These are phyloP conservation scores for Corticium candelabrum DNA, from an alignment of 37 sponge, comb jelly and placozoan species.

Conservation along the genomic window DNA sequence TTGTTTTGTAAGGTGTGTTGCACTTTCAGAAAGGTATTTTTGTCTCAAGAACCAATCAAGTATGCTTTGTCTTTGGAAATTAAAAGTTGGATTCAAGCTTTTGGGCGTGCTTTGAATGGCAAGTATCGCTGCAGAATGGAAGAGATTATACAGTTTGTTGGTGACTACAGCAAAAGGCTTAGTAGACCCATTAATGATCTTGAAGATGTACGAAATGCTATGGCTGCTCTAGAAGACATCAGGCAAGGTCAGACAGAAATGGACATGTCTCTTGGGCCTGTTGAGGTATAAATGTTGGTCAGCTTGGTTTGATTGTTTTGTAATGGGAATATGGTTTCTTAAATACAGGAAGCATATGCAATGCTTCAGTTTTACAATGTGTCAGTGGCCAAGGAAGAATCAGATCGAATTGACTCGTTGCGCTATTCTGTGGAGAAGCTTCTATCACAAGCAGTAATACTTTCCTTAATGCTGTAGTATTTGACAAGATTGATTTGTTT, in stretches of 20 bases:
- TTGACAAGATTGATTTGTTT: no score
- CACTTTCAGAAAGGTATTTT: no score
- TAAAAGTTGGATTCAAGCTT: conserved; percentile 14
- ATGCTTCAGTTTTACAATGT: conserved; percentile 60
- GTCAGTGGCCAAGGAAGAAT: conserved; percentile 65
- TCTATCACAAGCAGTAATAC: conserved; percentile 35
- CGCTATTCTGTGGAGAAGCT: conserved; percentile 86
- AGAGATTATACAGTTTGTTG: conserved; percentile 6
- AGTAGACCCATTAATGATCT: conserved; percentile 24
- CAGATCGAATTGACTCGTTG: conserved; percentile 89
- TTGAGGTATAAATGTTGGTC: no score
- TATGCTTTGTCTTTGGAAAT: conserved; percentile 12
- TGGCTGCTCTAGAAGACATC: conserved; percentile 35
- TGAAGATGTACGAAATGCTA: conserved; percentile 26
- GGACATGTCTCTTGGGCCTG: conserved; percentile 72
- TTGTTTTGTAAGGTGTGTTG: no score
- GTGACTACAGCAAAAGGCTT: conserved; percentile 10
- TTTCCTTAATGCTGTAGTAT: no score
- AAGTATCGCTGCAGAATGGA: conserved; percentile 15
- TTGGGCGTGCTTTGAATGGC: conserved; percentile 16
- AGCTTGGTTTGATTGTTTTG: no score
- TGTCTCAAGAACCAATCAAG: neutral
- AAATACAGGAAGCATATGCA: conserved; percentile 89
- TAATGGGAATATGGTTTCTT: no score
- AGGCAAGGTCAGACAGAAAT: conserved; percentile 63